A percentile compares a stretch with the other conserved stretches of the same genome.
Conservation (phyloP, 1,140 invertebrate species). For the Galleria mellonella region DNA sequence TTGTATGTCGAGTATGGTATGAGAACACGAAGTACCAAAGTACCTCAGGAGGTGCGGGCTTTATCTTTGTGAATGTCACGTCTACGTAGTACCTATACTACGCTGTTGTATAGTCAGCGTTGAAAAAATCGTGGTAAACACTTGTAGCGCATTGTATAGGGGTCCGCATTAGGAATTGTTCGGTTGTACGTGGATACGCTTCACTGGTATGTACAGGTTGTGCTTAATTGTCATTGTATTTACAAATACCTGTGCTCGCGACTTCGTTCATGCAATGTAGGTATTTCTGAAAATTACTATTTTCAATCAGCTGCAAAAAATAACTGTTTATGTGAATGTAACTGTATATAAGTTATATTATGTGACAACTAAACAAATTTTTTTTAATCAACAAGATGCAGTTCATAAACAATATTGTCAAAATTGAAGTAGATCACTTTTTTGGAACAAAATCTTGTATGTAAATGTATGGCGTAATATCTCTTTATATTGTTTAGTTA, state of each 20-base stretch:
- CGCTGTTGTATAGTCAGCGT: slow-evolving; percentile 14
- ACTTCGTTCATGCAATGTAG: too few species aligned
- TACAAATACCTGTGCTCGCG: neutral
- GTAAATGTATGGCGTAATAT: too few species aligned
- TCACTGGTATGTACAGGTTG: slow-evolving; percentile 24
- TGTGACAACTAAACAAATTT: too few species aligned
- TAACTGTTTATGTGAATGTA: too few species aligned
- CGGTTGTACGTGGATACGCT: slow-evolving; percentile 19
- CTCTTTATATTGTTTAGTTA: too few species aligned
- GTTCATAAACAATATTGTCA: too few species aligned
- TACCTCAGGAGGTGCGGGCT: slow-evolving; percentile 36
- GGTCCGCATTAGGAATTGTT: slow-evolving; percentile 18
- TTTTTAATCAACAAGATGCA: too few species aligned
- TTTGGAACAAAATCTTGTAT: too few species aligned
- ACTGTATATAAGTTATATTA: too few species aligned
- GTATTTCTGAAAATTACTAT: too few species aligned
- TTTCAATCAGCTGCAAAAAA: too few species aligned
- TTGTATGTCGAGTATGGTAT: neutral
- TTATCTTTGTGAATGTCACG: slow-evolving; percentile 28
- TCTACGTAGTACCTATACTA: neutral
- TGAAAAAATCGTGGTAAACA: slow-evolving; percentile 35
- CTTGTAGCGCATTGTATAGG: slow-evolving; percentile 37
- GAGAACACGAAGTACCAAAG: neutral
- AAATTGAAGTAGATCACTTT: too few species aligned
- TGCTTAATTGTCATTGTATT: neutral